Evolutionary conservation across 2,797 vertebrate genomes (phyloP).

Genomic region (Dallia pectoralis): DNA sequence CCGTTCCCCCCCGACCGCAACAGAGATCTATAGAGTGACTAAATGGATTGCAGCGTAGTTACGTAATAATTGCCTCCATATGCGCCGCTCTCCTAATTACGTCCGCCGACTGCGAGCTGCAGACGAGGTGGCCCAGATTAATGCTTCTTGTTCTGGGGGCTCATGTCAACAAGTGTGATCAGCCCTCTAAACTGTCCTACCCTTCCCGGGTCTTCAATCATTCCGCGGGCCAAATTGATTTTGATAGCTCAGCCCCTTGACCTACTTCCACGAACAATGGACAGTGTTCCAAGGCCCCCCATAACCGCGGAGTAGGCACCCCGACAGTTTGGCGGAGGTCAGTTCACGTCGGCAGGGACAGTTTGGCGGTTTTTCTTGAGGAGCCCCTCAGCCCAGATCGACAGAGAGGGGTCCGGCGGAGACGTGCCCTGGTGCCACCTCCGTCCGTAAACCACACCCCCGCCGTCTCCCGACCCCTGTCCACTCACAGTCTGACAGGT

Average conservation of each 20-base stretch:
- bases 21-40: not conserved
- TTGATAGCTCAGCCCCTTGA: conserved; percentile 72
- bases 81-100: conserved; percentile 52
- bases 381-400: conserved; percentile 52
- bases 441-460: conserved; percentile 68
- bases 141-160: conserved; percentile 59
- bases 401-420: too few relatives aligned
- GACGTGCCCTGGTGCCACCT: conserved; percentile 43
- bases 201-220: conserved; percentile 60
- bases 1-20: not conserved
- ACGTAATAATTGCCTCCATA: conserved; percentile 54
- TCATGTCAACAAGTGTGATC: conserved; percentile 70
- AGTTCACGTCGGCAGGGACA: conserved; percentile 41
- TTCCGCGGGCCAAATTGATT: conserved; percentile 62
- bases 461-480: too few relatives aligned
- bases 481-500: too few relatives aligned
- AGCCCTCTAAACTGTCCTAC: conserved; percentile 30
- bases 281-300: conserved; percentile 70
- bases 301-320: conserved; percentile 47
- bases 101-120: conserved; percentile 31
- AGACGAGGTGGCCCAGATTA: conserved; percentile 27
- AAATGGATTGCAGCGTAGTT: conserved; percentile 25
- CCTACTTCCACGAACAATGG: conserved; percentile 80
- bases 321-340: conserved; percentile 59
- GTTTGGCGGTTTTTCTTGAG: conserved; percentile 23